Conservation (phyloP, 2,113 vertebrate genomes). For the Dolichallabes microphthalmus region DNA sequence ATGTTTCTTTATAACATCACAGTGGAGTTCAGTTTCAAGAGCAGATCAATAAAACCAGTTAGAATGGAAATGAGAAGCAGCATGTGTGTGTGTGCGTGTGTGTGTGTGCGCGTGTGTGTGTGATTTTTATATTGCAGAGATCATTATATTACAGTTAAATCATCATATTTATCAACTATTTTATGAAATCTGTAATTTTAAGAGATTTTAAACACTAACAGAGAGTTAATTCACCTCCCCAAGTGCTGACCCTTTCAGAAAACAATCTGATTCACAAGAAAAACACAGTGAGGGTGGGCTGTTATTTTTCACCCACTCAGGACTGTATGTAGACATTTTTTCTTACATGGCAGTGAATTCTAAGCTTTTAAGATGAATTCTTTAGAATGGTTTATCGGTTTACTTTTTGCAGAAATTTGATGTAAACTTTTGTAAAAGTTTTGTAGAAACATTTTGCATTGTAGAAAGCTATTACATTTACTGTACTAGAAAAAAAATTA, state of each 20-base stretch:
- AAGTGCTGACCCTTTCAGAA: neutral
- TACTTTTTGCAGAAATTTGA: too few relatives aligned
- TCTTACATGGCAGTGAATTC: too few relatives aligned
- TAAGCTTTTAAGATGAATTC: too few relatives aligned
- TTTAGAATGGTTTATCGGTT: neutral
- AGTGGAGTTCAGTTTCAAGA: neutral
- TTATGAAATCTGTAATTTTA: neutral
- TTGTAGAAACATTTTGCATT: neutral
- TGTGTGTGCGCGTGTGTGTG: neutral
- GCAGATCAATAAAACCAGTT: conserved; percentile 21
- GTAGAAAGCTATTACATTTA: neutral
- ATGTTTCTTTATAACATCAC: neutral
- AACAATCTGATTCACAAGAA: neutral
- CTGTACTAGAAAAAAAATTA: too few relatives aligned
- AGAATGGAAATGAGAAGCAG: neutral
- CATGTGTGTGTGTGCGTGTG: conserved; percentile 2
- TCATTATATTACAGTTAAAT: neutral
- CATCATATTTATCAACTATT: neutral
- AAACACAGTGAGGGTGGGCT: neutral
- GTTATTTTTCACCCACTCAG: neutral
- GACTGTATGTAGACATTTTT: neutral
- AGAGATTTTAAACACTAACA: neutral
- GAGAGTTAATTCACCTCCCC: neutral
- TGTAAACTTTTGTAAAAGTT: too few relatives aligned
- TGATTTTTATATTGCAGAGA: neutral